A percentile compares a stretch with the other conserved stretches of the same genome.
Conservation (phyloP, 2,113 vertebrate species). For the Scalopus aquaticus region DNA sequence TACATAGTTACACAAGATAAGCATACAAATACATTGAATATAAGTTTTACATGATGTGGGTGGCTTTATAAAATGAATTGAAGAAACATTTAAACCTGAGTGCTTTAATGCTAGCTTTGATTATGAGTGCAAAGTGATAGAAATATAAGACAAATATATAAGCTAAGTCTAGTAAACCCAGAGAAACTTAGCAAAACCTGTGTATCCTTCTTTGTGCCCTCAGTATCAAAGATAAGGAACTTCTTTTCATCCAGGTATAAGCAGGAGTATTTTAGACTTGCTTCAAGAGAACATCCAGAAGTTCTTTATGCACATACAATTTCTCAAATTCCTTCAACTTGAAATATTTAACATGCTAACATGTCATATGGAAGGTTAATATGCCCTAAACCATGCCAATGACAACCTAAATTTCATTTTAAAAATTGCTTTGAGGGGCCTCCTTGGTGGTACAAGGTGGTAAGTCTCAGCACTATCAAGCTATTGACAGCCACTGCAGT, state of each 20-base stretch:
- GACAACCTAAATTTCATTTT: not conserved
- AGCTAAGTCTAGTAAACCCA: not conserved
- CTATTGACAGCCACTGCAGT: too few relatives aligned
- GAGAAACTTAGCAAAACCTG: not conserved
- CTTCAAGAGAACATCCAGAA: not conserved
- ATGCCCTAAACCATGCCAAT: not conserved
- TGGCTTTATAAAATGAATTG: not conserved
- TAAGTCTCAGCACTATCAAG: too few relatives aligned
- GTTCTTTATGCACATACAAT: not conserved
- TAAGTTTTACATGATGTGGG: not conserved
- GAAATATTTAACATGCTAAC: too few relatives aligned
- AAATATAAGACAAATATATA: not conserved
- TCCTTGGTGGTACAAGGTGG: too few relatives aligned
- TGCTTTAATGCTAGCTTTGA: not conserved
- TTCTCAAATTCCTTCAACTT: not conserved
- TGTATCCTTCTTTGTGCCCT: not conserved
- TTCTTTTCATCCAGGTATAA: not conserved
- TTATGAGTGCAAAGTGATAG: not conserved
- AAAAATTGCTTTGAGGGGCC: too few relatives aligned
- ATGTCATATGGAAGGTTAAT: not conserved
- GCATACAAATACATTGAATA: not conserved
- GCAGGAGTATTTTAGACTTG: not conserved
- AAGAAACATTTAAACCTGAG: not conserved
- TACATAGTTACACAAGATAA: too few relatives aligned
- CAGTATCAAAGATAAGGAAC: not conserved